phyloP scores from a whole-genome alignment of 2,113 vertebrate species.

The Myrmophylax atrothorax region DNA sequence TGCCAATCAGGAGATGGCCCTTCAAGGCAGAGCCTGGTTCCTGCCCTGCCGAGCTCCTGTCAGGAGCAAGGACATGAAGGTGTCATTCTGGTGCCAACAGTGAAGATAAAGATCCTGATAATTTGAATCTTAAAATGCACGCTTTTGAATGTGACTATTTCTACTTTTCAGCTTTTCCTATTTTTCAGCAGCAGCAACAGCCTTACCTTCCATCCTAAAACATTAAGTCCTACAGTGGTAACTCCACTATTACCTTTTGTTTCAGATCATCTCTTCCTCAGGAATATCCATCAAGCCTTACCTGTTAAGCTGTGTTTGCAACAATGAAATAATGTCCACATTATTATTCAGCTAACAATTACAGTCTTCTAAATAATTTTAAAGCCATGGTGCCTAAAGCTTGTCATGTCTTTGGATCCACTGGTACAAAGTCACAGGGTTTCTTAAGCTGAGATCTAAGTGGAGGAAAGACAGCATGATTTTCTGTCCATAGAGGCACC shows the following conservation, averaged over 20 bases:
- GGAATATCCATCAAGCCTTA: background rate
- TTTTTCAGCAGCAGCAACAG: background rate
- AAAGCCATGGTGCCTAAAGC: background rate
- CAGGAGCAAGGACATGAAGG: background rate
- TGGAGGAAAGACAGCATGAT: background rate
- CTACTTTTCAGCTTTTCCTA: background rate
- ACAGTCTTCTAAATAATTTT: background rate
- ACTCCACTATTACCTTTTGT: background rate
- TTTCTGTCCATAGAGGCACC: background rate
- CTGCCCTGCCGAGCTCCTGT: background rate
- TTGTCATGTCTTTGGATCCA: background rate
- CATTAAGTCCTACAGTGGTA: background rate
- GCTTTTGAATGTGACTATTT: background rate
- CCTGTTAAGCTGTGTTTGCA: background rate
- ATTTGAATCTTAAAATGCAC: background rate
- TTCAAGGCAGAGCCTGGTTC: background rate
- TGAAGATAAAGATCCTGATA: background rate
- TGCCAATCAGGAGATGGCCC: background rate
- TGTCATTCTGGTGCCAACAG: background rate
- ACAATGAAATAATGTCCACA: background rate
- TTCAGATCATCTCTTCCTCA: background rate
- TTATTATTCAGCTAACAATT: background rate
- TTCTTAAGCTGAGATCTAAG: background rate
- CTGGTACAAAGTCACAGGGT: background rate
- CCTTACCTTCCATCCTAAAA: background rate